Conservation (phyloP, 2,888 invertebrate species). For the Ligdia adustata region DNA sequence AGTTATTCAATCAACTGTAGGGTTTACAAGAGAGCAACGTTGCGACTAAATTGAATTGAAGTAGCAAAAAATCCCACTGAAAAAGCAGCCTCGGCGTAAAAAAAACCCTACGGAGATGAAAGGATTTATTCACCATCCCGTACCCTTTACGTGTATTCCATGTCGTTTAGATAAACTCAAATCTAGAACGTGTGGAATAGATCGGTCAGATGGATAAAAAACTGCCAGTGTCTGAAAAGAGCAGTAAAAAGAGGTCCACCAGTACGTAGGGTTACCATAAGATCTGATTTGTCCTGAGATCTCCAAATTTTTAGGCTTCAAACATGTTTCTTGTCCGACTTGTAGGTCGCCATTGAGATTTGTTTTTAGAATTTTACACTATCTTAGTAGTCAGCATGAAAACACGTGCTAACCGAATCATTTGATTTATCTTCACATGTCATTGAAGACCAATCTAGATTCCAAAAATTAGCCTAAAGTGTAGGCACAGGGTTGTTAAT, state of each 20-base stretch:
- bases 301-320: too few relatives aligned
- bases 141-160: conserved; percentile 12
- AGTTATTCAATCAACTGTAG: neutral
- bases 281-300: too few relatives aligned
- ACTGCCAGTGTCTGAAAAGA: conserved; percentile 18
- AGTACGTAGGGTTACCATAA: neutral
- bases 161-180: conserved; percentile 21
- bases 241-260: conserved; percentile 7
- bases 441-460: too few relatives aligned
- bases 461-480: too few relatives aligned
- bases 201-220: conserved; percentile 24
- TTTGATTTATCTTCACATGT: too few relatives aligned
- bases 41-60: conserved; percentile 10
- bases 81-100: conserved; percentile 9
- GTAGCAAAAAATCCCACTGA: conserved; percentile 7
- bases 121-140: conserved; percentile 18
- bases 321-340: too few relatives aligned
- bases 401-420: too few relatives aligned
- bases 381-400: too few relatives aligned
- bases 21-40: neutral
- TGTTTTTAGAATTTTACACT: too few relatives aligned
- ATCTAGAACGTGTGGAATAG: conserved; percentile 14
- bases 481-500: too few relatives aligned
- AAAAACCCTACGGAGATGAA: conserved; percentile 17
- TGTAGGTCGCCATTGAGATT: too few relatives aligned